Base-by-base conservation (phyloP, 2,113 vertebrate species). In the Cyprinodon variegatus region DNA sequence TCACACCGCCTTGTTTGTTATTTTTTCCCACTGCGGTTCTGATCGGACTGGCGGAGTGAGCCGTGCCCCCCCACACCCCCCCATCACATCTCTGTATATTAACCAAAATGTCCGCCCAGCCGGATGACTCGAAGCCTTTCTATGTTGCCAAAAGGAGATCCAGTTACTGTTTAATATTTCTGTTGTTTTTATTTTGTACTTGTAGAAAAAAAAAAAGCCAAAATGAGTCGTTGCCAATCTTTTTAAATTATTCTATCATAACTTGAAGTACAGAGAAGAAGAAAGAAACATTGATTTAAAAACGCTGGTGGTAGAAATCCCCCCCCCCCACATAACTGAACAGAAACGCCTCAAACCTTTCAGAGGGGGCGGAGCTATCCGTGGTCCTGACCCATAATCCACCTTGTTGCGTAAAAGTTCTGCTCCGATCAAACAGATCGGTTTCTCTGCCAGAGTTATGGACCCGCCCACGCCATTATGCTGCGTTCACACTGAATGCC, bases 121-220 rank as follows among this genome's bases (percentile, higher is more conserved):
- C 89, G 83, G 81, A 88, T 76, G 82, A 43, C 36, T 72, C 75
- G 88, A 85, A 87, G 88, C 78, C 87, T 88, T 91, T 91, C 87
- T 90, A 83, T 88, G 81, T 93, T 94, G 91, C 89, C 88, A 91
- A 91, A 92, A 89, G 84, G 89, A 93, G 88, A 90, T 89, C 83
- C 82, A 86, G 86, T 86, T 83, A 84, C 83, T 86, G 78, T 79
- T 62, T 75, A 82, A 82, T 61, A 39, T 83, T 92, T 91, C 60
- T 90, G 86, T 90, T 68, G 71, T 85, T 79, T 72, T 75, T 85
- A 37, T 77, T 88, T 85, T 77, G 74, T 83, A 72, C 67, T 75
- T 78, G 10, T 72, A 83, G 73, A 87, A 81, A 74, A 62, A 84
- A 87, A 81, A 72, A 63, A 84, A 66, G 91, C 93, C 92, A 94